Evolutionary conservation across 2,888 invertebrate genomes (phyloP), one percentile per base, ranked within the genome.

Genomic region (Philaethria dido): DNA sequence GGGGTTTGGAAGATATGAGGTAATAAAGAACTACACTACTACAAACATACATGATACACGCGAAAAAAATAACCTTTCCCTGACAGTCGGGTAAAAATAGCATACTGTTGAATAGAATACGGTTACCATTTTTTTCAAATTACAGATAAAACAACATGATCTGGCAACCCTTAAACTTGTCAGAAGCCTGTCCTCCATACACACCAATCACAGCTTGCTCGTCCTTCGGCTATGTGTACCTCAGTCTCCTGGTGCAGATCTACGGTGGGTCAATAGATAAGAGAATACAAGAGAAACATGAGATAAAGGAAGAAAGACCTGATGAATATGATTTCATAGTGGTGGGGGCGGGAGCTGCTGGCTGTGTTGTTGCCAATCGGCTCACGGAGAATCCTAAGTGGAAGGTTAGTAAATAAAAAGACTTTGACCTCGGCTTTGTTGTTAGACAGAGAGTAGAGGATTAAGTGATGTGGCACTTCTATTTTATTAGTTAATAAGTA

Each of bases 291-390:
- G 57, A 52, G 54, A 0, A 44, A 16, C 6, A 20, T 8, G 4
- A 39, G 14, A 36, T 52, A 8, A 29, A 25, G 14, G 11, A 25
- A 14, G 22, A 16, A 0, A 25, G n/a, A 4, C 4, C 22, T 1
- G 9, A 20, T 22, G 81, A 81, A 36, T 88, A 82, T 57, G 88
- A 89, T 57, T 89, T 89, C 39, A 83, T 89, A 3, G 80, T 89
- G 0, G 86, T 89, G 0, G 89, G 88, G 0, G 88, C 88, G 0
- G 89, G 89, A 0, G 29, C 88, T 0, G 85, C 89, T 0, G 88
- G 89, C 0, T 85, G 87, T 47, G 84, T 88, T 0, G 79, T 88
- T 0, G 83, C 87, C 0, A 88, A 85, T 44, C 75, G 88, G 66
- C 63, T 89, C 16, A 80, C 86, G 2, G 82, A 79, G 5, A 68